phyloP scores from a whole-genome alignment of 1,140 invertebrate species.

The Bombus turneri region DNA sequence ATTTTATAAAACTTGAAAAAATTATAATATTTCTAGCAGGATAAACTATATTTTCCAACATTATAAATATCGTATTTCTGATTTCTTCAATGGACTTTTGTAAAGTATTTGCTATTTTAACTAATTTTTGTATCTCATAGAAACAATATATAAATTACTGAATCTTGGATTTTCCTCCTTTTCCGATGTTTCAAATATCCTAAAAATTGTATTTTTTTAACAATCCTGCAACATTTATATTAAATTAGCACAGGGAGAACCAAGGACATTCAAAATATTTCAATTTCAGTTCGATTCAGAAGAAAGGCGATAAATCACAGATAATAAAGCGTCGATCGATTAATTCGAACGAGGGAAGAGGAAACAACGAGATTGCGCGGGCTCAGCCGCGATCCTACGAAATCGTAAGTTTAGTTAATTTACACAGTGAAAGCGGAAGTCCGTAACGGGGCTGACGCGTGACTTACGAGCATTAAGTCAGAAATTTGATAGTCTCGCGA shows the following conservation, averaged over 20 bases:
- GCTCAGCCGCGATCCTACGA: background rate
- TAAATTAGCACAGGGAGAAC: too few relatives aligned
- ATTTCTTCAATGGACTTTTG: too few relatives aligned
- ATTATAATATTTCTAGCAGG: too few relatives aligned
- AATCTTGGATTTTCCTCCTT: background rate
- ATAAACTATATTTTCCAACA: too few relatives aligned
- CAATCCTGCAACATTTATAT: too few relatives aligned
- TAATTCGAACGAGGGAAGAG: background rate
- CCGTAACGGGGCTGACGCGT: background rate
- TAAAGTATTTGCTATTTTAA: too few relatives aligned
- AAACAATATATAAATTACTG: too few relatives aligned
- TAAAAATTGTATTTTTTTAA: background rate
- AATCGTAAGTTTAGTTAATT: constrained; percentile 28
- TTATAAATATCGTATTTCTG: too few relatives aligned
- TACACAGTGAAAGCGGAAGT: background rate
- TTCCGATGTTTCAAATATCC: background rate
- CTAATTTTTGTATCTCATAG: too few relatives aligned
- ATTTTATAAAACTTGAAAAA: too few relatives aligned
- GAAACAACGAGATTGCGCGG: too few relatives aligned
- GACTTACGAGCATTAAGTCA: constrained; percentile 44
- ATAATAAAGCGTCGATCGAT: background rate
- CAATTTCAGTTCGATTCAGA: background rate
- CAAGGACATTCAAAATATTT: background rate
- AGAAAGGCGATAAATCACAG: background rate
- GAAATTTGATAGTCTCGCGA: constrained; percentile 30